Conservation (phyloP, 1,140 invertebrate species). For the Elymnias hypermnestra region DNA sequence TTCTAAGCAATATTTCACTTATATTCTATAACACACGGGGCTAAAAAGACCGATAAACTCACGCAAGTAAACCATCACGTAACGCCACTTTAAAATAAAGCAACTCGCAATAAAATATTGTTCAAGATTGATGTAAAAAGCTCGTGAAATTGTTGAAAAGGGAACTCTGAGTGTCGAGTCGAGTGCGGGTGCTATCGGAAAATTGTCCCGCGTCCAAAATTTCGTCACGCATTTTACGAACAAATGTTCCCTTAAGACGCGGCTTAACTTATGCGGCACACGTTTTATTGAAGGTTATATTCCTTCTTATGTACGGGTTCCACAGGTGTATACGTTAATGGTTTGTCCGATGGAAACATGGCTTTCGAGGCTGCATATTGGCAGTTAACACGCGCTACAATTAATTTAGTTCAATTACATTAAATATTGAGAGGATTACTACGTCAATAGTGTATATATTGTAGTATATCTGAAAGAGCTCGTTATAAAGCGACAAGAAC, state of each 20-base stretch:
- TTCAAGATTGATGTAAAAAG: slow-evolving; percentile 64
- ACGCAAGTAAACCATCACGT: slow-evolving; percentile 1
- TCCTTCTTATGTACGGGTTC: slow-evolving; percentile 39
- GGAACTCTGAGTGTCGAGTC: slow-evolving; percentile 62
- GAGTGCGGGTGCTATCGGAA: slow-evolving; percentile 55
- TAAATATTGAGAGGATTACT: background rate
- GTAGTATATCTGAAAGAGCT: too few species aligned
- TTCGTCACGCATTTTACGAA: slow-evolving; percentile 67
- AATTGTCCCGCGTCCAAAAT: slow-evolving; percentile 48
- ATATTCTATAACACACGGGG: background rate
- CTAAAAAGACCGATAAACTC: background rate
- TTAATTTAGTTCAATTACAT: slow-evolving; percentile 4
- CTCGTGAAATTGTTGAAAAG: slow-evolving; percentile 71
- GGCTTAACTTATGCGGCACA: slow-evolving; percentile 56
- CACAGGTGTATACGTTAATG: slow-evolving; percentile 44
- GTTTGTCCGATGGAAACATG: slow-evolving; percentile 29
- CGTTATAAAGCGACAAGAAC: too few species aligned
- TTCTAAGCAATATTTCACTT: background rate
- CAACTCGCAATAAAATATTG: slow-evolving; percentile 39
- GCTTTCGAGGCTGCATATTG: background rate
- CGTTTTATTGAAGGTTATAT: slow-evolving; percentile 65
- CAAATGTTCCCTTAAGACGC: slow-evolving; percentile 64
- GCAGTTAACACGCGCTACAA: slow-evolving; percentile 4
- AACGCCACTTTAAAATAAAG: slow-evolving; percentile 19
- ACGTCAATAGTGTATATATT: too few species aligned